phyloP scores from a whole-genome alignment of 2,888 invertebrate species.

The Mongoloraphidia duomilia region DNA sequence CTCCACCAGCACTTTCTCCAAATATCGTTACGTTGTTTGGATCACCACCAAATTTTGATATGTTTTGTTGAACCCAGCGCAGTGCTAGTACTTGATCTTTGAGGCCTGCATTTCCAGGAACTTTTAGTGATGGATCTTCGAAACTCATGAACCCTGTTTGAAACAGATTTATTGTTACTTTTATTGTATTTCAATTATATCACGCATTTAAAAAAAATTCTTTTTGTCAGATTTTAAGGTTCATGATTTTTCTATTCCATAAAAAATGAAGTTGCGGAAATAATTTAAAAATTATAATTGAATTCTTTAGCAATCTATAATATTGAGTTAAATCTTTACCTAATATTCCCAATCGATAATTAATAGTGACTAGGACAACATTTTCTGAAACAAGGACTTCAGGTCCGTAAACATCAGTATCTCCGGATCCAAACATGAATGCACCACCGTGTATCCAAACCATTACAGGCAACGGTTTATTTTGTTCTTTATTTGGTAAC shows the following conservation, averaged over 20 bases:
- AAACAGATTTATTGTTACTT: too few relatives aligned
- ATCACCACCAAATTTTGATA: neutral
- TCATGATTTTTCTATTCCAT: too few relatives aligned
- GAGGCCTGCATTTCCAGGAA: neutral
- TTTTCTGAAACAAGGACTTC: neutral
- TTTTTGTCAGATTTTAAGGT: too few relatives aligned
- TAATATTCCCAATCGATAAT: conserved; percentile 1
- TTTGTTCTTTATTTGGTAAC: neutral
- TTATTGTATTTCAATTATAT: too few relatives aligned
- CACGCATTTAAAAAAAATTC: too few relatives aligned
- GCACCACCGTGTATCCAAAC: conserved; percentile 1
- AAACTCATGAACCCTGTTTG: neutral
- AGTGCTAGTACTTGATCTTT: neutral
- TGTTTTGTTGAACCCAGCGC: neutral
- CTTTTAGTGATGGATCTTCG: neutral
- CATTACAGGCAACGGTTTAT: neutral
- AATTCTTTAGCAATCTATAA: too few relatives aligned
- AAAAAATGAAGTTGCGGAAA: too few relatives aligned
- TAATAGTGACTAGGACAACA: conserved; percentile 1
- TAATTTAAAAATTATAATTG: too few relatives aligned
- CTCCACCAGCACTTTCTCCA: neutral
- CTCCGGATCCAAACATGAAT: neutral
- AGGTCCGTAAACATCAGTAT: neutral
- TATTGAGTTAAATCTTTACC: neutral
- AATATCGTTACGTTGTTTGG: neutral